A percentile compares a stretch with the other conserved stretches of the same genome.
Evolutionary conservation across 2,113 vertebrate genomes (phyloP).

Genomic region (Puffinus mauretanicus): DNA sequence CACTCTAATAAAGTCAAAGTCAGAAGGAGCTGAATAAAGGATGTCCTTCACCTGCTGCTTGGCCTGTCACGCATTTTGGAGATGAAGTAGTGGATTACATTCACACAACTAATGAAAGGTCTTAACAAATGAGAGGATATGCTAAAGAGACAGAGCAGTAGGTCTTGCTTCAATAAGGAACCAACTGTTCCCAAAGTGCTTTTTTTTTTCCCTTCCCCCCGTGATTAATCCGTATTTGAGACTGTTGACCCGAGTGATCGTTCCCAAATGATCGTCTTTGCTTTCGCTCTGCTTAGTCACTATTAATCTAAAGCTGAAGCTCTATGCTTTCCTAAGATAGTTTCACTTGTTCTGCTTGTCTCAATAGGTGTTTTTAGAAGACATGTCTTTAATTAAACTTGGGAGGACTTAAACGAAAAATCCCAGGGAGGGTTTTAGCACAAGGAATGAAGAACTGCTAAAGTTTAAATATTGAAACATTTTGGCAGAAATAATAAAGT

Average conservation of each 20-base stretch:
- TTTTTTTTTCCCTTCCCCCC: not conserved
- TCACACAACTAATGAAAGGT: constrained; percentile 32
- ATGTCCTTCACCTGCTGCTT: constrained; percentile 32
- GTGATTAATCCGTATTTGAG: constrained; percentile 30
- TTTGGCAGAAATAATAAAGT: constrained; percentile 13
- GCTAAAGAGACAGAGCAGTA: constrained; percentile 6
- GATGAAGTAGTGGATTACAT: constrained; percentile 33
- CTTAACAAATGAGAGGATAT: constrained; percentile 39
- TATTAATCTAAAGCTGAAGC: not conserved
- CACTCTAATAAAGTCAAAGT: constrained; percentile 53
- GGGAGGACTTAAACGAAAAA: not conserved
- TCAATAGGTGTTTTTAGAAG: constrained; percentile 12
- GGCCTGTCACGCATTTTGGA: not conserved
- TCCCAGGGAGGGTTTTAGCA: not conserved
- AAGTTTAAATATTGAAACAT: constrained; percentile 1
- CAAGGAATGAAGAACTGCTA: not conserved
- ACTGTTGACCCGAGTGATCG: not conserved
- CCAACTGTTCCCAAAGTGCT: not conserved
- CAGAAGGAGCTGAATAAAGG: constrained; percentile 26
- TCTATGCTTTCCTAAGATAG: not conserved
- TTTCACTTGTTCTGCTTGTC: constrained; percentile 3
- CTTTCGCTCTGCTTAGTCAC: not conserved
- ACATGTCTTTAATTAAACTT: constrained; percentile 34
- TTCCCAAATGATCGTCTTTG: not conserved
- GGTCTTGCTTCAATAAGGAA: constrained; percentile 39